Evolutionary conservation across 2,113 vertebrate genomes (phyloP).

Genomic region (Suricata suricatta): DNA sequence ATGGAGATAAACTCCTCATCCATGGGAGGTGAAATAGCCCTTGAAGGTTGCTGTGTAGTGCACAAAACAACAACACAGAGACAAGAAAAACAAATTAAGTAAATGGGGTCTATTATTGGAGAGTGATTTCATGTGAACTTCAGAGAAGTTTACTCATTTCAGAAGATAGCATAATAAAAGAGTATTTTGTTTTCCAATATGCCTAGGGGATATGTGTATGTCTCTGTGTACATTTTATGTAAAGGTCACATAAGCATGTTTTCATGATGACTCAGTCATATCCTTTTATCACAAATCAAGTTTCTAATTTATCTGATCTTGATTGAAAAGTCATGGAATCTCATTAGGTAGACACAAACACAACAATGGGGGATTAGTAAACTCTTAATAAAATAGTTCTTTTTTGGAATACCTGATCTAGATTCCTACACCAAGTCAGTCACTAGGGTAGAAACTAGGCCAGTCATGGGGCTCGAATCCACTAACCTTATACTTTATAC

Average conservation of each 20-base stretch:
- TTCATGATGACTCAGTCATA: neutral
- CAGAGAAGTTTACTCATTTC: neutral
- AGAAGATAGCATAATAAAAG: neutral
- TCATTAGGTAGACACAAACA: neutral
- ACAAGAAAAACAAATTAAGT: neutral
- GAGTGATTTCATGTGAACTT: neutral
- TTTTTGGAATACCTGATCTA: neutral
- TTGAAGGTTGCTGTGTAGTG: neutral
- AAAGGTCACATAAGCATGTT: neutral
- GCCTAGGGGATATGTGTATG: neutral
- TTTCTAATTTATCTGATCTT: constrained; percentile 11
- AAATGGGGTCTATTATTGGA: neutral
- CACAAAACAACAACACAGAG: neutral
- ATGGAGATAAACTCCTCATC: constrained; percentile 38
- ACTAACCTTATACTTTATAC: neutral
- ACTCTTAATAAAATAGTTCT: neutral
- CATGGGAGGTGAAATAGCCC: neutral
- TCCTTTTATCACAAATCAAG: neutral
- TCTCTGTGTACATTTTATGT: neutral
- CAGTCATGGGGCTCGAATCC: neutral
- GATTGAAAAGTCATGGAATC: neutral
- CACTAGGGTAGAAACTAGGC: neutral
- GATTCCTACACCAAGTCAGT: neutral
- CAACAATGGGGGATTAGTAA: neutral
- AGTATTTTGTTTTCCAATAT: neutral